Conservation (phyloP, 2,797 vertebrate species). For the Lycodopsis pacificus region DNA sequence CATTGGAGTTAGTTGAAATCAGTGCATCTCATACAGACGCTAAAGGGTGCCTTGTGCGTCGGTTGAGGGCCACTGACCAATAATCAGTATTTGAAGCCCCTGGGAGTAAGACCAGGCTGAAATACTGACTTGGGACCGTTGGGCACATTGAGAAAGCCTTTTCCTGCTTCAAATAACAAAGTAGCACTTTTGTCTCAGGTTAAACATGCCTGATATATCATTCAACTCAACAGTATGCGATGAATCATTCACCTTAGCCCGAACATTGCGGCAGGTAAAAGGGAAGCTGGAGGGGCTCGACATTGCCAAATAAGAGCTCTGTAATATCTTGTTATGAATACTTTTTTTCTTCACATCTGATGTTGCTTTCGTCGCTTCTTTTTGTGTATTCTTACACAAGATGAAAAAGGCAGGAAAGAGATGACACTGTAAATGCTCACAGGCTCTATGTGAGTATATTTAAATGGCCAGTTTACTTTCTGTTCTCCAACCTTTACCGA, state of each 20-base stretch:
- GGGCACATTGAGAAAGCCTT: neutral
- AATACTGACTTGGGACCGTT: neutral
- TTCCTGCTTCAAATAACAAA: neutral
- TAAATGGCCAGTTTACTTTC: constrained; percentile 56
- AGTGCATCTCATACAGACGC: no score
- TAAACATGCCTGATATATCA: constrained; percentile 11
- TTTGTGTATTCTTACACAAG: constrained; percentile 10
- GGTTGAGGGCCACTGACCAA: neutral
- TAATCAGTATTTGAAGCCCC: neutral
- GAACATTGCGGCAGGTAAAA: constrained; percentile 36
- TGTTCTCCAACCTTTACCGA: constrained; percentile 44
- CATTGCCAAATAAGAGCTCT: constrained; percentile 28
- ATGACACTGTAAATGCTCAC: constrained; percentile 17
- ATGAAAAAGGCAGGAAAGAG: constrained; percentile 16
- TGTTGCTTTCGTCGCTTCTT: neutral
- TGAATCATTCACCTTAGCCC: constrained; percentile 33
- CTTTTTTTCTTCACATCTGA: neutral
- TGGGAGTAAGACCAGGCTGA: neutral
- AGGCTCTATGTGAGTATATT: constrained; percentile 43
- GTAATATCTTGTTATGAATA: neutral
- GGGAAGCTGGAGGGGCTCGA: constrained; percentile 4
- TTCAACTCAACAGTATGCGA: constrained; percentile 11
- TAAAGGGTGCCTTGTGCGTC: neutral
- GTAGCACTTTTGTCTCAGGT: neutral
- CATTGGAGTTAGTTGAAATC: no score